Conservation (phyloP, 2,113 vertebrate genomes). For the Scopus umbretta region DNA sequence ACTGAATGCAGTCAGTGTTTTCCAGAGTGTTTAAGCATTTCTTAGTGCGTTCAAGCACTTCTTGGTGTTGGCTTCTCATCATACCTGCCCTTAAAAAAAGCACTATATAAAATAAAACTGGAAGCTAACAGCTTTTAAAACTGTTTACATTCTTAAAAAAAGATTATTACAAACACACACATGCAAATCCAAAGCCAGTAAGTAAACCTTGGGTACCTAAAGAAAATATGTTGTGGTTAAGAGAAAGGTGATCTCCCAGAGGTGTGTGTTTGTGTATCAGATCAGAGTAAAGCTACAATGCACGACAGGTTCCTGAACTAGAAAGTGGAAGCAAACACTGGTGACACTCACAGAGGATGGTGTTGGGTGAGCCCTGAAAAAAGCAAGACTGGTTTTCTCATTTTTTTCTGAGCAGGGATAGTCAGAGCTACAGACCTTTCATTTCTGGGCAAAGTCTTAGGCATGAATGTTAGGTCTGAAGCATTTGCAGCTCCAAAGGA, state of each 20-base stretch:
- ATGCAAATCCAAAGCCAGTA: not conserved
- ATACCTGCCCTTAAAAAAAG: not conserved
- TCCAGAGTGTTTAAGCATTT: not conserved
- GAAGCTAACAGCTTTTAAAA: not conserved
- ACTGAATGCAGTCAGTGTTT: not conserved
- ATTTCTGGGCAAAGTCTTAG: not conserved
- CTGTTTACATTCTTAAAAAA: not conserved
- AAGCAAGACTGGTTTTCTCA: not conserved
- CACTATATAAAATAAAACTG: not conserved
- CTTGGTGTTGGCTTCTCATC: not conserved
- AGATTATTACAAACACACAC: not conserved
- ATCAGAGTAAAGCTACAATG: not conserved
- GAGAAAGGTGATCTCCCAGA: not conserved
- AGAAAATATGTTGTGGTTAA: not conserved
- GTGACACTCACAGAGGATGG: not conserved
- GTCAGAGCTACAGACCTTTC: not conserved
- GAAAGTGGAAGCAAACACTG: not conserved
- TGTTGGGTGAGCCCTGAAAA: not conserved
- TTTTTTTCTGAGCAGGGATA: not conserved
- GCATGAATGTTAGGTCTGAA: not conserved
- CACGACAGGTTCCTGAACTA: fast-evolving
- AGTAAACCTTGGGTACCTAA: not conserved
- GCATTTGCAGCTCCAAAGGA: not conserved
- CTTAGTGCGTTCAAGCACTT: not conserved
- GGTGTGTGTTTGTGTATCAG: not conserved